phyloP scores from a whole-genome alignment of 2,888 invertebrate species.

The Hirtodrosophila confusa region DNA sequence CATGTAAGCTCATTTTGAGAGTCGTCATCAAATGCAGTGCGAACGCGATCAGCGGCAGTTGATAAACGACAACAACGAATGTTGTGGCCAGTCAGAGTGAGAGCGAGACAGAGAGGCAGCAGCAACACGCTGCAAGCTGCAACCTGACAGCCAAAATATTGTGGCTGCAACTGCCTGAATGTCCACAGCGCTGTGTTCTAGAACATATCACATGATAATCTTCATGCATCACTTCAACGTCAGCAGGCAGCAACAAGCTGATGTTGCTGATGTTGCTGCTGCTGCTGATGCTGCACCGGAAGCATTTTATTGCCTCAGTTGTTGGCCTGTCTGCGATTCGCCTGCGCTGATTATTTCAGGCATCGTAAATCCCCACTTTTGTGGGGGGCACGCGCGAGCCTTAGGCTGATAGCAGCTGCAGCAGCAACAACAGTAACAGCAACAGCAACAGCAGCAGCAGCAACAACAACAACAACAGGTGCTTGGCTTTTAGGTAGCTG shows the following conservation, averaged over 20 bases:
- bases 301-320: slow-evolving; percentile 75
- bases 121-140: slow-evolving; percentile 44
- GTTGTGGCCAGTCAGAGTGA: slow-evolving; percentile 35
- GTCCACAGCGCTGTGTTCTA: slow-evolving; percentile 58
- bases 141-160: slow-evolving; percentile 63
- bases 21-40: slow-evolving; percentile 73
- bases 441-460: slow-evolving; percentile 17
- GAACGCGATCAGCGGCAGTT: slow-evolving; percentile 61
- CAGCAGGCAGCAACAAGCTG: slow-evolving; percentile 54
- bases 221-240: slow-evolving; percentile 79
- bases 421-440: slow-evolving; percentile 39
- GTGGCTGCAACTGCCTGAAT: slow-evolving; percentile 34
- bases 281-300: slow-evolving; percentile 69
- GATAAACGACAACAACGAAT: slow-evolving; percentile 73
- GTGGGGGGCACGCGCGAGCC: slow-evolving; percentile 75
- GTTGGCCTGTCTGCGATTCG: slow-evolving; percentile 69
- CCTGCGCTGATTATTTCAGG: slow-evolving; percentile 73
- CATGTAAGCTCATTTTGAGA: slow-evolving; percentile 67
- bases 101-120: slow-evolving; percentile 32
- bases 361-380: slow-evolving; percentile 75
- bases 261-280: slow-evolving; percentile 40
- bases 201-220: slow-evolving; percentile 80
- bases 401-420: slow-evolving; percentile 53
- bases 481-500: slow-evolving; percentile 59
- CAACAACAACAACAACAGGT: slow-evolving; percentile 43